These are phyloP conservation scores for Zaprionus tsacasi DNA, from an alignment of 1,140 invertebrate species.

Conservation along the genomic window DNA sequence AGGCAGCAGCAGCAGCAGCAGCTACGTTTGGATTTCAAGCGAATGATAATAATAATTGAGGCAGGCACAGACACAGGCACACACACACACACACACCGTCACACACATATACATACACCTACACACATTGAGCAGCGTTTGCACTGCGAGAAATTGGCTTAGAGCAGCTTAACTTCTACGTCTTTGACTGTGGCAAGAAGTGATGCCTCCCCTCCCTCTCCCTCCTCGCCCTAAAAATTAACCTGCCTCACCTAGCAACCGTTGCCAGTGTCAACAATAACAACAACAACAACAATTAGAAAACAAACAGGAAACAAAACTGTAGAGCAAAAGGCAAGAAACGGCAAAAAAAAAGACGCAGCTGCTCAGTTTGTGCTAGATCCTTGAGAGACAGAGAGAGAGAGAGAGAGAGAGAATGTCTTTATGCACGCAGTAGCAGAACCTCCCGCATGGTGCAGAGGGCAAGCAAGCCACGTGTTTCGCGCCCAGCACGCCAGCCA, in stretches of 20 bases:
- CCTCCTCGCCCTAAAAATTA: not conserved
- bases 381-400: not conserved
- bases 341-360: not conserved
- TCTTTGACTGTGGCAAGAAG: not conserved
- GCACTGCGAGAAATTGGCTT: slow-evolving; percentile 32
- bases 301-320: not conserved
- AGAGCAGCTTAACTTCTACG: not conserved
- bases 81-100: slow-evolving; percentile 36
- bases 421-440: not conserved
- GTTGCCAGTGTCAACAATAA: slow-evolving; percentile 1
- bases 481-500: slow-evolving; percentile 21
- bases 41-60: slow-evolving; percentile 80
- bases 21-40: slow-evolving; percentile 67
- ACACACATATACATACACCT: slow-evolving; percentile 19
- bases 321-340: not conserved
- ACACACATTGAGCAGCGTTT: slow-evolving; percentile 25
- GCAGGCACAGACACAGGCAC: slow-evolving; percentile 33
- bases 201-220: too few relatives aligned
- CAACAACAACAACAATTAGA: not conserved
- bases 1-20: not conserved
- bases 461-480: not conserved
- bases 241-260: not conserved
- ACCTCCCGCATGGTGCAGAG: not conserved
- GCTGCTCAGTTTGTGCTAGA: not conserved
- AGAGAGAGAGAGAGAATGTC: not conserved